Evolutionary conservation across 1,140 invertebrate genomes (phyloP).

Genomic region (Diuraphis noxia): DNA sequence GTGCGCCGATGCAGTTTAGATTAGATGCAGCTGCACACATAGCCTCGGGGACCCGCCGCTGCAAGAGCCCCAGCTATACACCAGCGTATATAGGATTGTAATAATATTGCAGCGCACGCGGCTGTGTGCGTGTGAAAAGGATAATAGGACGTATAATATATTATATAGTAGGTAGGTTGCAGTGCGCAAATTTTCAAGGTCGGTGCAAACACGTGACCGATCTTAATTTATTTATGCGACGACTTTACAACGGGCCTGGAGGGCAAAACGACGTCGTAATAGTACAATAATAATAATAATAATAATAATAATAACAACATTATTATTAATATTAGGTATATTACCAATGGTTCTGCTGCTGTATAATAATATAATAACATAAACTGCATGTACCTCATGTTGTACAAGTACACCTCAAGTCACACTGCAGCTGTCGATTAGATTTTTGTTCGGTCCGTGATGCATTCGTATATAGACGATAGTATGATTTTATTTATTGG

Average conservation of each 20-base stretch:
- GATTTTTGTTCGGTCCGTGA: background rate
- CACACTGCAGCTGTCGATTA: background rate
- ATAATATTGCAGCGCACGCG: background rate
- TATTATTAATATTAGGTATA: background rate
- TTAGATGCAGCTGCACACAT: background rate
- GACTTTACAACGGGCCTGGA: background rate
- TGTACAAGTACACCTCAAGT: background rate
- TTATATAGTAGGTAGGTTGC: background rate
- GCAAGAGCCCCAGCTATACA: background rate
- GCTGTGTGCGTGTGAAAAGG: background rate
- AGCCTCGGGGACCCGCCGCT: background rate
- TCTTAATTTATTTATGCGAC: constrained; percentile 21
- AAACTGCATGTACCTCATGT: background rate
- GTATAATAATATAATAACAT: background rate
- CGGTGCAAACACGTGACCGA: background rate
- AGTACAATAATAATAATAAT: background rate
- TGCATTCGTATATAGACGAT: background rate
- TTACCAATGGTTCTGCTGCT: background rate
- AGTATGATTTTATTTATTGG: background rate
- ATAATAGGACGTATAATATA: background rate
- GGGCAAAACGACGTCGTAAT: background rate
- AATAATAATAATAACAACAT: background rate
- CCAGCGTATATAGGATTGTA: background rate
- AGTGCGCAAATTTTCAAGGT: constrained; percentile 5
- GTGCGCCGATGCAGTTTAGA: constrained; percentile 6